Base-by-base conservation (phyloP, 1,140 invertebrate genomes). In the Eriocheir sinensis region DNA sequence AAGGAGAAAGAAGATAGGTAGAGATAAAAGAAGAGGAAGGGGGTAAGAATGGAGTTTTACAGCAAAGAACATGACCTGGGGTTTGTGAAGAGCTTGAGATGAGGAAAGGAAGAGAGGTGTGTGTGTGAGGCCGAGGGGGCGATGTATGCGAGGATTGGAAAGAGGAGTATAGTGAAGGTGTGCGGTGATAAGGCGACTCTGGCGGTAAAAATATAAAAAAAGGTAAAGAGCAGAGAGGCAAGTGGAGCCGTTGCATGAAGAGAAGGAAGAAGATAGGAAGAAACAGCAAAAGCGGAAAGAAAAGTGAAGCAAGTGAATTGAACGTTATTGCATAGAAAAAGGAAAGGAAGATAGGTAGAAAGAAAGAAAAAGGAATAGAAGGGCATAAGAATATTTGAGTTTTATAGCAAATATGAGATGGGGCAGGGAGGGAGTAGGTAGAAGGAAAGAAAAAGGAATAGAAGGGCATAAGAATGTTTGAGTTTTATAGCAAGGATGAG, bases 331-430 rank as follows among this genome's bases (percentile, higher is more conserved):
- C 3, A 3, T 17, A 15, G 17, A 15, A 36, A 38, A 85, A 32
- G 32, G 38, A 85, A 32, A 89, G 17, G 44, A 21, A 40, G 30
- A 89, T 2, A 41, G 38, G 44, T 2, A 12, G 36, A 41, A 2
- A 41, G 36, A 85, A 27, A 85, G 81, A 85, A 9, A 85, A 34
- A 85, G 9, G 32, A 32, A 85, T 85, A 85, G 85, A 88, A 21
- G 40, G 79, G 34, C 79, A 32, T 36, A 36, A 83, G 12, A 83
- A 36, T 32, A 32, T 12, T 32, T 9, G 30, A 12, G 53, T 27
- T 27, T 72, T 12, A 72, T 27, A 12, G 53, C 27, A 12, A 12
- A 72, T 12, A 12, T 72, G 81, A 85, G 9, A 85, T 17, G 32
- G 9, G 34, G 81, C 17, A 9, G 34, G 81, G 34, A 9, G 34